These are phyloP conservation scores for Gallinago undulata DNA, from an alignment of 2,113 vertebrate species.

Conservation along the genomic window DNA sequence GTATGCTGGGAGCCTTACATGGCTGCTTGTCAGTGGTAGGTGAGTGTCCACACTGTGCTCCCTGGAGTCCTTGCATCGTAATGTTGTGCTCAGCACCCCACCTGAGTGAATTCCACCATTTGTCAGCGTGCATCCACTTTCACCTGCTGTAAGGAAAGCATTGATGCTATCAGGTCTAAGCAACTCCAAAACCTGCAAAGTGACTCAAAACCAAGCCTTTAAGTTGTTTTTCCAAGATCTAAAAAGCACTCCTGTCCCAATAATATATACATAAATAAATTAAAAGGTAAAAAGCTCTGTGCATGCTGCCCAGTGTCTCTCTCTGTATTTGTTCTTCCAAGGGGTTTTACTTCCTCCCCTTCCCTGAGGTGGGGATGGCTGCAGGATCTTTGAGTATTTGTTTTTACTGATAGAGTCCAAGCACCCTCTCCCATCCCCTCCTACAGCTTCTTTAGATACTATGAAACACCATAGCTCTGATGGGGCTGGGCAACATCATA, in stretches of 20 bases:
- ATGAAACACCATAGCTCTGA: accelerated
- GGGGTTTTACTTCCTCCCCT: not conserved
- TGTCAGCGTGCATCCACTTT: not conserved
- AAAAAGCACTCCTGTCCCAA: not conserved
- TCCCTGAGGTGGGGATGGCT: not conserved
- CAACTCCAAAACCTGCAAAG: not conserved
- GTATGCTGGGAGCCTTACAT: not conserved
- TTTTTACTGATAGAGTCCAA: not conserved
- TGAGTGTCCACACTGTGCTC: not conserved
- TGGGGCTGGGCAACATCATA: not conserved
- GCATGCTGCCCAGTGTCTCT: not conserved
- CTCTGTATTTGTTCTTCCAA: not conserved
- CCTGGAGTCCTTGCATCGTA: not conserved
- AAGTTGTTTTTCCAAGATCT: not conserved
- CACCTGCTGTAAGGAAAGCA: not conserved
- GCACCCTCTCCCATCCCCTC: not conserved
- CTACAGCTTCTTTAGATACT: not conserved
- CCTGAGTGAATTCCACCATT: not conserved
- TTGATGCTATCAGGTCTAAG: not conserved
- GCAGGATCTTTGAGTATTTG: not conserved
- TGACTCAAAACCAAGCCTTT: not conserved
- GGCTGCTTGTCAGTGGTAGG: not conserved
- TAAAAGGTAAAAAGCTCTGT: not conserved
- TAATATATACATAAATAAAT: not conserved
- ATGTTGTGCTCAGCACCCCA: not conserved